Evolutionary conservation across 2,888 invertebrate genomes (phyloP).

Genomic region (Hirtodrosophila confusa): DNA sequence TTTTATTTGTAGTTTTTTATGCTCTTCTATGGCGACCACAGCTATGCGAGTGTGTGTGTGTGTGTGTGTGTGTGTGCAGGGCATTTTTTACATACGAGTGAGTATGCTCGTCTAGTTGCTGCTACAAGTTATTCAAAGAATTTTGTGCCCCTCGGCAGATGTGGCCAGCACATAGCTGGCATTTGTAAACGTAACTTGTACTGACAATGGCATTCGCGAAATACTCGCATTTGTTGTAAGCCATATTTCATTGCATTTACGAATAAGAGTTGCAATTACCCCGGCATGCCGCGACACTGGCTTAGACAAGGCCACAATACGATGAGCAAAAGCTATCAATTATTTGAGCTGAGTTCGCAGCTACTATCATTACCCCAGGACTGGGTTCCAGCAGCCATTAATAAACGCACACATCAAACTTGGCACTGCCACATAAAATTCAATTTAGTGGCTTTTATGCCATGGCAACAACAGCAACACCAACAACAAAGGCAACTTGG

Average conservation of each 20-base stretch:
- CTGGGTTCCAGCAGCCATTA: slow-evolving; percentile 60
- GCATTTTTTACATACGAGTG: slow-evolving; percentile 43
- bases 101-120: slow-evolving; percentile 76
- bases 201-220: slow-evolving; percentile 55
- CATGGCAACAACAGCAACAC: slow-evolving; percentile 33
- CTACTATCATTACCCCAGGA: slow-evolving; percentile 55
- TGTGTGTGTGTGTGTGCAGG: slow-evolving; percentile 26
- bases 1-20: slow-evolving; percentile 30
- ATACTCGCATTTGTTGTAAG: slow-evolving; percentile 48
- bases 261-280: slow-evolving; percentile 47
- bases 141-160: slow-evolving; percentile 27
- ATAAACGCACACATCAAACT: slow-evolving; percentile 74
- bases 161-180: slow-evolving; percentile 54
- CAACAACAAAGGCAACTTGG: slow-evolving; percentile 27
- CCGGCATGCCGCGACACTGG: slow-evolving; percentile 6
- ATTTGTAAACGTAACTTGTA: slow-evolving; percentile 56
- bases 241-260: slow-evolving; percentile 75
- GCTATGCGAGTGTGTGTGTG: slow-evolving; percentile 42
- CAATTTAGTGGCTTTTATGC: slow-evolving; percentile 72
- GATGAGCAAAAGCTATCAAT: slow-evolving; percentile 45
- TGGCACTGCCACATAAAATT: slow-evolving; percentile 74
- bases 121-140: slow-evolving; percentile 70
- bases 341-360: slow-evolving; percentile 39
- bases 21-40: slow-evolving; percentile 59
- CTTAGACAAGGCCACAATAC: background rate